Percentiles rank a stretch among this genome's conserved stretches.
phyloP scores from a whole-genome alignment of 2,113 vertebrate species.

The Stigmatopora nigra region DNA sequence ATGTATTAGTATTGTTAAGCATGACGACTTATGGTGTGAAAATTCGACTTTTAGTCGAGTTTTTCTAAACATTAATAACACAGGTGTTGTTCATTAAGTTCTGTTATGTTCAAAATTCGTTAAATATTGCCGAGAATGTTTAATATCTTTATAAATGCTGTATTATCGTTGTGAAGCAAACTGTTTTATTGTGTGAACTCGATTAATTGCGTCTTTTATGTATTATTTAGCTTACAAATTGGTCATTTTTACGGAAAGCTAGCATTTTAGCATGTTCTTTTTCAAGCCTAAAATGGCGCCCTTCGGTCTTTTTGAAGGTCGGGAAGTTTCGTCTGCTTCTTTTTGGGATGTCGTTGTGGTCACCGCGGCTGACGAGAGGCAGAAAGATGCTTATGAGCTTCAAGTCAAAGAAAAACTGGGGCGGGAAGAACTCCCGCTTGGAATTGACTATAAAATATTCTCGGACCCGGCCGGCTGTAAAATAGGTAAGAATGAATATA shows the following conservation, averaged over 20 bases:
- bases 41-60: too few species aligned
- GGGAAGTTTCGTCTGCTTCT: conserved; percentile 53
- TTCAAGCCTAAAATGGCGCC: too few species aligned
- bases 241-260: too few species aligned
- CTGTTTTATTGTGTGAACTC: background rate
- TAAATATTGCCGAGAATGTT: too few species aligned
- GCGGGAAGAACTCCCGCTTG: conserved; percentile 76
- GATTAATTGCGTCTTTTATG: background rate
- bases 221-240: background rate
- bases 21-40: too few species aligned
- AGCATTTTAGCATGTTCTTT: too few species aligned
- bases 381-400: conserved; percentile 76
- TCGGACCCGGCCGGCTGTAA: conserved; percentile 80
- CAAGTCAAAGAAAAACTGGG: conserved; percentile 76
- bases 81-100: too few species aligned
- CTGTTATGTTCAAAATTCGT: too few species aligned
- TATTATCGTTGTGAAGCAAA: background rate
- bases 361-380: conserved; percentile 78
- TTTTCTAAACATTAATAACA: too few species aligned
- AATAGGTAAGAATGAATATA: conserved; percentile 72
- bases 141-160: too few species aligned
- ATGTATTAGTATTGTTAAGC: too few species aligned
- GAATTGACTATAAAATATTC: conserved; percentile 75
- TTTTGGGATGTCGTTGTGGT: conserved; percentile 86
- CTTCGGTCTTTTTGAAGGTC: conserved; percentile 54